These are phyloP conservation scores for Choloepus didactylus DNA, from an alignment of 2,797 vertebrate species.

Conservation along the genomic window DNA sequence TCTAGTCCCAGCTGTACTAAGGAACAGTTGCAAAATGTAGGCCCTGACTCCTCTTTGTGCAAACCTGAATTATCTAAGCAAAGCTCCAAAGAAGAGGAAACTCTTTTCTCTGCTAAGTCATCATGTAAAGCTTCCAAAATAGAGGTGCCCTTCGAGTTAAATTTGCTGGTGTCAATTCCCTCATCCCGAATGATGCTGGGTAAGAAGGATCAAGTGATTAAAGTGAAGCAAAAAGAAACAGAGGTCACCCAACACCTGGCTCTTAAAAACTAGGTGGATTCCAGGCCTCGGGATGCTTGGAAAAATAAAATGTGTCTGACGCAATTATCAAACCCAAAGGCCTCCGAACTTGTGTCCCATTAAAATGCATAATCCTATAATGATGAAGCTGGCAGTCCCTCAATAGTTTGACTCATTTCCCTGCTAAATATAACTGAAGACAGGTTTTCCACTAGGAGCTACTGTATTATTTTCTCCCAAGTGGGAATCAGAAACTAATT, in stretches of 20 bases:
- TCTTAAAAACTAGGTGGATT: conserved; percentile 72
- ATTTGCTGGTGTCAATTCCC: not conserved
- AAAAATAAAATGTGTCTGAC: conserved; percentile 74
- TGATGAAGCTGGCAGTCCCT: conserved; percentile 81
- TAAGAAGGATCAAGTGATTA: conserved; percentile 78
- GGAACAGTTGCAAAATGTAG: not conserved
- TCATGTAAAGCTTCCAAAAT: conserved; percentile 75
- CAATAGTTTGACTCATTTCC: conserved; percentile 85
- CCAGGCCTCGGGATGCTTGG: conserved; percentile 64
- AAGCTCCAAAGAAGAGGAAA: conserved; percentile 68
- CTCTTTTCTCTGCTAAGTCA: conserved; percentile 77
- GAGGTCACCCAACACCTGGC: conserved; percentile 66
- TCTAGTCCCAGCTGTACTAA: not conserved
- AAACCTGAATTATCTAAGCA: conserved; percentile 67
- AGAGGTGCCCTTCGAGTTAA: conserved; percentile 78
- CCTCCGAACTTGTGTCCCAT: conserved; percentile 74
- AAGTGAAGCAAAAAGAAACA: conserved; percentile 71
- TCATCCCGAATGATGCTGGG: conserved; percentile 68
- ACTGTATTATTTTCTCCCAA: conserved; percentile 84
- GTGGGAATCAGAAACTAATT: conserved; percentile 87
- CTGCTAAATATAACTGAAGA: conserved; percentile 83
- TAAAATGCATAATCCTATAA: conserved; percentile 70
- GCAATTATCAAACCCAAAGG: conserved; percentile 64
- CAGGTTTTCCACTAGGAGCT: conserved; percentile 85
- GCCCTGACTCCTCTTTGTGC: conserved; percentile 9